Evolutionary conservation across 2,113 vertebrate genomes (phyloP).

Genomic region (Oncorhynchus clarkii): DNA sequence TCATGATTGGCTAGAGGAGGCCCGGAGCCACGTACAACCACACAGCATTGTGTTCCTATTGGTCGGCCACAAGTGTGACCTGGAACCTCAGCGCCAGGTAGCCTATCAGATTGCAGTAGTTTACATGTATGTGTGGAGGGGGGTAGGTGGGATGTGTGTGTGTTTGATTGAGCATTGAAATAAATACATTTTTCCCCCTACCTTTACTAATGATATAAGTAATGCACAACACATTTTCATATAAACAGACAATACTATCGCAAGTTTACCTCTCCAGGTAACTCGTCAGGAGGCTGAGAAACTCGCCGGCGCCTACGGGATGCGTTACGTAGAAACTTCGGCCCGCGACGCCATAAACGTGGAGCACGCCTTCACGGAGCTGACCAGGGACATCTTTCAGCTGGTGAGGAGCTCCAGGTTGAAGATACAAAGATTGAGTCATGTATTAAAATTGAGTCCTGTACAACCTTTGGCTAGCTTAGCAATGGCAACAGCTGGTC

Average conservation of each 20-base stretch:
- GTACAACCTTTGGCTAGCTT: no score
- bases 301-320: conserved; percentile 87
- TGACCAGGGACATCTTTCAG: conserved; percentile 93
- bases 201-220: no score
- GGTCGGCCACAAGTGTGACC: conserved; percentile 97
- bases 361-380: conserved; percentile 75
- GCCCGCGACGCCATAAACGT: conserved; percentile 95
- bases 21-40: conserved; percentile 91
- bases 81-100: conserved; percentile 89
- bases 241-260: no score
- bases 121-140: background rate
- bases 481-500: no score
- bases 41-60: conserved; percentile 94
- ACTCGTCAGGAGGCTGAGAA: conserved; percentile 92
- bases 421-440: no score
- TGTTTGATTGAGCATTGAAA: no score
- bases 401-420: conserved; percentile 68
- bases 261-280: conserved; percentile 42
- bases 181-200: no score
- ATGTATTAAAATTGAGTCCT: no score
- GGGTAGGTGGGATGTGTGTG: no score
- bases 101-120: background rate
- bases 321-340: conserved; percentile 95
- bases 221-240: no score
- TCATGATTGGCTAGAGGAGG: conserved; percentile 87